A percentile compares a stretch with the other conserved stretches of the same genome.
These are phyloP conservation scores for Mongoloraphidia duomilia DNA, from an alignment of 2,888 invertebrate genomes.

Conservation along the genomic window DNA sequence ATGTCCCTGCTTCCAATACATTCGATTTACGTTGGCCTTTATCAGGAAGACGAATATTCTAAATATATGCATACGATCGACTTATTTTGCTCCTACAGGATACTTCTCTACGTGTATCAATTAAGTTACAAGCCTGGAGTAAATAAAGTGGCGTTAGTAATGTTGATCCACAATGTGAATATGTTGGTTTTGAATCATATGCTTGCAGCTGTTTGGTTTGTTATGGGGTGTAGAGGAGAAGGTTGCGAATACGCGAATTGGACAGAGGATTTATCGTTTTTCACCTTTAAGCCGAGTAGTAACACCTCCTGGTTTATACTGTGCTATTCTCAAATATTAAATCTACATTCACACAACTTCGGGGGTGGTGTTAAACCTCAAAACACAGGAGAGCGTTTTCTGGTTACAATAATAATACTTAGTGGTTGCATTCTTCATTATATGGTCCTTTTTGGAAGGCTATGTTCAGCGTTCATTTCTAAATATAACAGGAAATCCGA, in stretches of 20 bases:
- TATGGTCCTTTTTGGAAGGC: slow-evolving; percentile 13
- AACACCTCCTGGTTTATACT: slow-evolving; percentile 10
- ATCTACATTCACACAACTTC: too few species aligned
- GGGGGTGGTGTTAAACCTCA: too few species aligned
- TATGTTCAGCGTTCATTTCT: slow-evolving; percentile 12
- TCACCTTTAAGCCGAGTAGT: slow-evolving; percentile 4
- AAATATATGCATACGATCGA: slow-evolving; percentile 3
- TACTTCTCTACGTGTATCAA: slow-evolving; percentile 7
- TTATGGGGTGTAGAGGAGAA: slow-evolving; percentile 1
- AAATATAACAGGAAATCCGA: slow-evolving; percentile 11
- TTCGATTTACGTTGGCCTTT: slow-evolving; percentile 9
- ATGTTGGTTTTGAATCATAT: slow-evolving; percentile 9
- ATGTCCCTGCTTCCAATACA: slow-evolving; percentile 12
- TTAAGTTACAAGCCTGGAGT: slow-evolving; percentile 7
- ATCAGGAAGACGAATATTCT: slow-evolving; percentile 2
- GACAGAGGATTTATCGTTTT: slow-evolving; percentile 6
- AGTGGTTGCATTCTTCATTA: slow-evolving; percentile 11
- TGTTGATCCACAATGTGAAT: slow-evolving; percentile 7
- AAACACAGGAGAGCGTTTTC: slow-evolving; percentile 1
- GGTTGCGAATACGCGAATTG: slow-evolving; percentile 8
- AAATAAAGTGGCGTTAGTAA: slow-evolving; percentile 7
- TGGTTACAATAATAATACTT: slow-evolving; percentile 10
- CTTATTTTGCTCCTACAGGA: slow-evolving; percentile 2
- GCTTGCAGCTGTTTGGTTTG: slow-evolving; percentile 10
- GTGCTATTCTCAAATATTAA: slow-evolving; percentile 2